These are phyloP conservation scores for Gonocerus acuteangulatus DNA, from an alignment of 2,888 invertebrate genomes.

Conservation along the genomic window DNA sequence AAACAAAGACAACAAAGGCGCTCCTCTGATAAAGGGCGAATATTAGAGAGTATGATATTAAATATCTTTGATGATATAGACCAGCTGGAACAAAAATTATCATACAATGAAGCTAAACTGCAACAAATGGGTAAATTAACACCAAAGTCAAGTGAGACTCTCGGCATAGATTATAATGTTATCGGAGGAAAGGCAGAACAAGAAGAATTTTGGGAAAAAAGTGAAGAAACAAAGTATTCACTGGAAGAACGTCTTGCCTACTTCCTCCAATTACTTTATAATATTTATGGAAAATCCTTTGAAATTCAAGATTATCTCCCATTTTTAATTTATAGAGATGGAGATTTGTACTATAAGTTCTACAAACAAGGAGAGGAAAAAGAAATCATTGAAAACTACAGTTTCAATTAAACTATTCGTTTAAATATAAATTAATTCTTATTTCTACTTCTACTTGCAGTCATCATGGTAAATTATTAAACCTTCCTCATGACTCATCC, in stretches of 20 bases:
- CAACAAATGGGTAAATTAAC: no score
- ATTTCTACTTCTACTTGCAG: background rate
- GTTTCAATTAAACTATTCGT: slow-evolving; percentile 22
- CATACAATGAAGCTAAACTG: no score
- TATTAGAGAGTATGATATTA: no score
- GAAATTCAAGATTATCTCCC: slow-evolving; percentile 21
- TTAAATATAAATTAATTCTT: background rate
- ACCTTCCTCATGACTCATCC: no score
- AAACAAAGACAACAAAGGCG: no score
- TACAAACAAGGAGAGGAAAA: background rate
- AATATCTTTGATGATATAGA: no score
- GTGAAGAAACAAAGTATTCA: background rate
- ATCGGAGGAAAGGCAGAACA: background rate
- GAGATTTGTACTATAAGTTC: slow-evolving; percentile 26
- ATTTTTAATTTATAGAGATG: slow-evolving; percentile 26
- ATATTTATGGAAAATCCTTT: background rate
- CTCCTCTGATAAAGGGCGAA: no score
- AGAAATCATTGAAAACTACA: slow-evolving; percentile 28
- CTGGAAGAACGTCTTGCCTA: background rate
- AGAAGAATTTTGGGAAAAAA: background rate
- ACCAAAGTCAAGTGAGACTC: no score
- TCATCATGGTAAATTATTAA: no score
- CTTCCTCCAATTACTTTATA: background rate
- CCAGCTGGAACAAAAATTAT: no score
- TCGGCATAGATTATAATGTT: no score